Base-by-base conservation (phyloP, 2,888 invertebrate species). In the Lasioglossum vierecki region DNA sequence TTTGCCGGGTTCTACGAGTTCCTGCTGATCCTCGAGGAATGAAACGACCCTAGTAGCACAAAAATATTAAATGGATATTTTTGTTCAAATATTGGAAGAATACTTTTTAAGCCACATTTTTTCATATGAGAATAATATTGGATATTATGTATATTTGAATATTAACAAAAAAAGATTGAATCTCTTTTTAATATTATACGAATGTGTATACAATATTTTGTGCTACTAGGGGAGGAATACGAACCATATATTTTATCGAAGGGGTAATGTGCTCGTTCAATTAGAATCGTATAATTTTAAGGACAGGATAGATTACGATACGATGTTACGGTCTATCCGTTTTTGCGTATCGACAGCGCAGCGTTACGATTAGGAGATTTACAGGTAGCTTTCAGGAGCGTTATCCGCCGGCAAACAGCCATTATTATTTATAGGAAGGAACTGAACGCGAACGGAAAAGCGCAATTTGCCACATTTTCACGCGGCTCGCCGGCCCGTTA, bases 1-100 rank as follows among this genome's bases (percentile, higher is more conserved):
- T 82, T 66, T 79, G 77, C 81, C 86, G 75, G 84, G 76, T 82
- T 86, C 85, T 49, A 73, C 72, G 57, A 83, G 53, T 73, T 41
- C 76, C 53, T 77, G 30, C 66, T 18, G 66, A 30, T 66, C 66
- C 66, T 30, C 30, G 30, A 30, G 30, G 30, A 30, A 30, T 30
- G 30, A 30, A 30, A 30, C 30, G 30, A 30, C 30, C 30, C 30
- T 30, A 30, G 30, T 30, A 30, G 30, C 30, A 30, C 30, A 30
- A 30, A 30, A 30, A 30, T 30, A 30, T 30, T 30, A 30, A 30
- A 30, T 1, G 30, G 30, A 30, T 30, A 30, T 30, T 30, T 30
- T 0, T 30, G 30, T 1, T 30, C 30, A 30, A 30, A 30, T 30
- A 30, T 30, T 30, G 30, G 30, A 30, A 30, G 1, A 30, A 30